Conservation (phyloP, 1,140 invertebrate genomes). For the Lucilia sericata region DNA sequence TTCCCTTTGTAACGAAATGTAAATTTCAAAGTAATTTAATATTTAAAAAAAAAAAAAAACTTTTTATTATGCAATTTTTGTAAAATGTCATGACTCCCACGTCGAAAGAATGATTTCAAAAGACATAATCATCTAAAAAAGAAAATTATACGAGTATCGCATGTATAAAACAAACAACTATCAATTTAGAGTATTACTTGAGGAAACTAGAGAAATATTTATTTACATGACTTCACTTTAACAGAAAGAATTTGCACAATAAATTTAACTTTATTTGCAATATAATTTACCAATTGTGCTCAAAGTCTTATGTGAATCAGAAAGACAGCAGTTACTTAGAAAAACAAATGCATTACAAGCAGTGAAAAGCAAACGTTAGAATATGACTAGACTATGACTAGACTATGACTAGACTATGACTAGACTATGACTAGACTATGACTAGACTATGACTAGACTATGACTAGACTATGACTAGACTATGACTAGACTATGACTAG, state of each 20-base stretch:
- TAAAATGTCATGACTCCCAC: background rate
- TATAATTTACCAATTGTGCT: background rate
- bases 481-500: too few relatives aligned
- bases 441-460: too few relatives aligned
- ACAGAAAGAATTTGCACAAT: background rate
- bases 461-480: too few relatives aligned
- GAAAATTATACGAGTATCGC: background rate
- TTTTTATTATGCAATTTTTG: background rate
- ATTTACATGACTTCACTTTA: background rate
- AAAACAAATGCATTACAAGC: too few relatives aligned
- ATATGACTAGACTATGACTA: too few relatives aligned
- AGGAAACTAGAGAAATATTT: background rate
- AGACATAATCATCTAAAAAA: background rate
- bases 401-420: too few relatives aligned
- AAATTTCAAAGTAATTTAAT: background rate
- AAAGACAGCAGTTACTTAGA: too few relatives aligned
- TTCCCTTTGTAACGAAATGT: background rate
- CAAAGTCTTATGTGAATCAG: too few relatives aligned
- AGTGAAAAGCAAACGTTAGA: too few relatives aligned
- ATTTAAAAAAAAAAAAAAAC: background rate
- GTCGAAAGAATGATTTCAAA: background rate
- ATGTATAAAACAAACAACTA: conserved; percentile 10
- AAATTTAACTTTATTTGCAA: background rate
- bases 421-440: too few relatives aligned
- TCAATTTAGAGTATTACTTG: background rate